Evolutionary conservation across 2,888 invertebrate genomes (phyloP), one percentile per base, ranked within the genome.

Genomic region (Nymphalis c-album): DNA sequence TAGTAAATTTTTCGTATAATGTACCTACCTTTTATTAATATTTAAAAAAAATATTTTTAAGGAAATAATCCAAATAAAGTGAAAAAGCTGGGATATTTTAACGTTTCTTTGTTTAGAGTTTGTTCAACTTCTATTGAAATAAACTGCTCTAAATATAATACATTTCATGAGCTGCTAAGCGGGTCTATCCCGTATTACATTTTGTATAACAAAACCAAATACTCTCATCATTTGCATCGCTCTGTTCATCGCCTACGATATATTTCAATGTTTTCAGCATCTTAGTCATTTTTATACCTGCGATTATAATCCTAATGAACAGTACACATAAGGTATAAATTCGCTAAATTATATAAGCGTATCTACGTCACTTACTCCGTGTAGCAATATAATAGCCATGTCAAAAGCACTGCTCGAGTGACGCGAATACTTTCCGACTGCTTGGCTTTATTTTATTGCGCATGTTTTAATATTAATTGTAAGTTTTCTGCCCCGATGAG

Each of bases 391-490:
- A 91, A 91, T 87, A 82, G 88, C 85, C 85, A 84, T 86, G 89
- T 90, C 90, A 90, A 83, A 86, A 88, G 84, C 90, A 90, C 76
- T 77, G 82, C 81, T 81, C 82, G 80, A 79, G 76, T 87, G 87
- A 90, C 86, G 85, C 76, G 84, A 83, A 90, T 87, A 84, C 85
- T 87, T 90, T 89, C 89, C 88, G 86, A 87, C 85, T 85, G 85
- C 85, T 87, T 87, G 86, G 76, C 81, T 90, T 84, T 85, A 86
- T 88, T 89, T 89, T 87, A 90, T 87, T 87, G 88, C 79, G 90
- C 90, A 90, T 90, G 88, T 89, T 88, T 90, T 88, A 90, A 90
- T 89, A 90, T 88, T 90, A 88, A 90, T 90, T 88, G 88, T 88
- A 87, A 88, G 89, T 90, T 89, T 88, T 88, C 88, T 80, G 80